These are phyloP conservation scores for Chloroceryle inda DNA, from an alignment of 2,797 vertebrate genomes.

Conservation along the genomic window DNA sequence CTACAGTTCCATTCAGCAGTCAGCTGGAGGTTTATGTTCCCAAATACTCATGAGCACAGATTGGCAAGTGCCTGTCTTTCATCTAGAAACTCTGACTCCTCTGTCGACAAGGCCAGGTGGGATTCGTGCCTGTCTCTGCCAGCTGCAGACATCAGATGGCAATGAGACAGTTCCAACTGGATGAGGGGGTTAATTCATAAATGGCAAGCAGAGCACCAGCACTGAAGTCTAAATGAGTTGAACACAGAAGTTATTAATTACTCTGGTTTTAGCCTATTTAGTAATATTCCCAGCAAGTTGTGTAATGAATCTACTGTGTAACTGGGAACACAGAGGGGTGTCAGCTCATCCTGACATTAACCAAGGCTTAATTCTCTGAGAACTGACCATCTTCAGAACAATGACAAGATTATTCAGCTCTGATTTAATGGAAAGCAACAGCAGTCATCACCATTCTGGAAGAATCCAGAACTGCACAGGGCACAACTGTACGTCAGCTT, in stretches of 20 bases:
- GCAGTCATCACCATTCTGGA: not conserved
- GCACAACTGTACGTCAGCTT: not conserved
- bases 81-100: constrained; percentile 36
- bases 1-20: constrained; percentile 42
- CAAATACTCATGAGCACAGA: not conserved
- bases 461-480: not conserved
- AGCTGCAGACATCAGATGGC: not conserved
- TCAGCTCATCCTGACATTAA: not conserved
- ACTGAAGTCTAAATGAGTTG: not conserved
- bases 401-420: not conserved
- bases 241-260: not conserved
- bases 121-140: not conserved
- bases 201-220: not conserved
- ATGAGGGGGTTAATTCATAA: not conserved
- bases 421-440: constrained; percentile 9
- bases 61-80: constrained; percentile 40
- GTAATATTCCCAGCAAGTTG: not conserved
- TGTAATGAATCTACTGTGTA: not conserved
- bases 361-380: not conserved
- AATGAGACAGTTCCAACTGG: not conserved
- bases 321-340: not conserved
- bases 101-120: not conserved
- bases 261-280: not conserved
- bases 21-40: constrained; percentile 19
- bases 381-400: not conserved